phyloP scores from a whole-genome alignment of 2,113 vertebrate genomes.

The Calyptomena viridis region DNA sequence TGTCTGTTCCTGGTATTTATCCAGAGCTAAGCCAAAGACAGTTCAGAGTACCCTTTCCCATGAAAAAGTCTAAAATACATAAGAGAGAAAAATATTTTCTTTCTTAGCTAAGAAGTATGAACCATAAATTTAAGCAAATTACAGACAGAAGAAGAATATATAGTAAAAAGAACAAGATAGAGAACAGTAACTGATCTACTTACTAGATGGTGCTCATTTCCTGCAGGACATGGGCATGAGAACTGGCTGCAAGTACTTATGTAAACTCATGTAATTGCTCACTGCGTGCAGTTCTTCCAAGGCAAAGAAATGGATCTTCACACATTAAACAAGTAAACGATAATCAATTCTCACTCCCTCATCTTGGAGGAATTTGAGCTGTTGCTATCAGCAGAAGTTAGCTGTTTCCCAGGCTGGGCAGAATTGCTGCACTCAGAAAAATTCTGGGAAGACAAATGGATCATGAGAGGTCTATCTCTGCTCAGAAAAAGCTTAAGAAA shows the following conservation, averaged over 20 bases:
- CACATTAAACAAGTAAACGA: background rate
- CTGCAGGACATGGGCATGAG: background rate
- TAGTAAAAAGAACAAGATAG: background rate
- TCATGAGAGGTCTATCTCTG: background rate
- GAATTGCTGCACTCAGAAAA: conserved; percentile 9
- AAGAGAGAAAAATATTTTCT: background rate
- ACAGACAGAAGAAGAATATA: background rate
- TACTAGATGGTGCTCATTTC: background rate
- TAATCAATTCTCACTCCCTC: background rate
- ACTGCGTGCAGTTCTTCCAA: background rate
- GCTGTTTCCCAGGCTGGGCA: background rate
- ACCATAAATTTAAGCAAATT: background rate
- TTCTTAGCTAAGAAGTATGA: background rate
- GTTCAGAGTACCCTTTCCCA: background rate
- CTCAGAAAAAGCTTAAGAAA: background rate
- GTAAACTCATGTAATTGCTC: conserved; percentile 2
- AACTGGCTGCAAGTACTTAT: background rate
- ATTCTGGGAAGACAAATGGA: background rate
- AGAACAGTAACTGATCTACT: background rate
- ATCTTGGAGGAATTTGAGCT: conserved; percentile 15
- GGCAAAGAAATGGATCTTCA: conserved; percentile 10
- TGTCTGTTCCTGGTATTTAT: background rate
- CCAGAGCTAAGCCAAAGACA: background rate
- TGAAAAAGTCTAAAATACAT: background rate
- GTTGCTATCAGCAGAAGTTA: background rate